Percentiles rank a stretch among this genome's conserved stretches.
These are phyloP conservation scores for Ctenicera cuprea DNA, from an alignment of 2,888 invertebrate genomes.

Conservation along the genomic window DNA sequence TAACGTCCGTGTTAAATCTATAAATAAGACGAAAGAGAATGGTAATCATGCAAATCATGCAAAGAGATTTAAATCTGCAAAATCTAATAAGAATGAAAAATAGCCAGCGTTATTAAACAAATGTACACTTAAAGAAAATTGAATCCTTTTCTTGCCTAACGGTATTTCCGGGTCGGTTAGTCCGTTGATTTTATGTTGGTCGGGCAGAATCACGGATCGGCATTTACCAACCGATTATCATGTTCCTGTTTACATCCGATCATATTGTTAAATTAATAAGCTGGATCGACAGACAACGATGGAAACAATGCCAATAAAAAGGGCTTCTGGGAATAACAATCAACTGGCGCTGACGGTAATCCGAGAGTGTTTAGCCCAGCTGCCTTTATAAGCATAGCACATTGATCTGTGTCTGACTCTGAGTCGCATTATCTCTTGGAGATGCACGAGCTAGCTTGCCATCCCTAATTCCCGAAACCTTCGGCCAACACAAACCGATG, in stretches of 20 bases:
- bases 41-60: constrained; percentile 23
- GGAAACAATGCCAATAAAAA: constrained; percentile 28
- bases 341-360: constrained; percentile 28
- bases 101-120: constrained; percentile 13
- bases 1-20: constrained; percentile 8
- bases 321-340: constrained; percentile 39
- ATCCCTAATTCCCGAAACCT: constrained; percentile 18
- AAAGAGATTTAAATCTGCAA: constrained; percentile 21
- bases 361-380: constrained; percentile 34
- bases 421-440: constrained; percentile 23
- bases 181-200: constrained; percentile 1
- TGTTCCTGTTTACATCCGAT: constrained; percentile 18
- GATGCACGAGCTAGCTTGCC: constrained; percentile 10
- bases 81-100: constrained; percentile 31
- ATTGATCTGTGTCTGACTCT: constrained; percentile 30
- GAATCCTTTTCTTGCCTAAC: constrained; percentile 19
- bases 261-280: constrained; percentile 31
- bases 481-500: constrained; percentile 14
- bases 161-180: constrained; percentile 22
- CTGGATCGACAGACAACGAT: constrained; percentile 12
- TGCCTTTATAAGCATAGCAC: constrained; percentile 32
- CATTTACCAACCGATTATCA: constrained; percentile 16
- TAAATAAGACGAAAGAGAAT: constrained; percentile 13
- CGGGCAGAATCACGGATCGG: constrained; percentile 4
- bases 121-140: constrained; percentile 29